These are phyloP conservation scores for Orcinus orca DNA, from an alignment of 2,113 vertebrate species.

Conservation along the genomic window DNA sequence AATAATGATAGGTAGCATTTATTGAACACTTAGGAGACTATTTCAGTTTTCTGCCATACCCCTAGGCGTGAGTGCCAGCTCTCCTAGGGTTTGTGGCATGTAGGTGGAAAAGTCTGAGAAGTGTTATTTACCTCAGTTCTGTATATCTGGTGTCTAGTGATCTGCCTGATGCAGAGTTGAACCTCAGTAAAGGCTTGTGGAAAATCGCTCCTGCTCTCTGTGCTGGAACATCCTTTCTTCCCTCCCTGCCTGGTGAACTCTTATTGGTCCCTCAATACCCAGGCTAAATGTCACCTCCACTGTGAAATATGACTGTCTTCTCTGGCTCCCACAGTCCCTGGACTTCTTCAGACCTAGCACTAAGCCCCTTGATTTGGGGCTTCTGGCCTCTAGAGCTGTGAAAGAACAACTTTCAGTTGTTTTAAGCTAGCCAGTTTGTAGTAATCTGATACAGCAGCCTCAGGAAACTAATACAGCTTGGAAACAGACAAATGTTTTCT, in stretches of 20 bases:
- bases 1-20: neutral
- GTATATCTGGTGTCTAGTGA: neutral
- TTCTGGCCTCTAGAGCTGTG: neutral
- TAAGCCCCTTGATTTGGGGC: neutral
- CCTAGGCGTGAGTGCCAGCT: neutral
- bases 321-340: neutral
- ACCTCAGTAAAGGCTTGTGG: neutral
- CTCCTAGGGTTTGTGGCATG: neutral
- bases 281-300: neutral
- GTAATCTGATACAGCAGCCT: neutral
- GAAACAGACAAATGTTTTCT: slow-evolving; percentile 21
- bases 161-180: neutral
- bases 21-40: neutral
- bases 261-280: neutral
- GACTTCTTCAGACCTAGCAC: neutral
- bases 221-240: neutral
- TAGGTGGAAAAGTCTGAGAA: neutral
- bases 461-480: neutral
- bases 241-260: neutral
- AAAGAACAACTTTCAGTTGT: neutral
- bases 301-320: neutral
- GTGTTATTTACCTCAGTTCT: neutral
- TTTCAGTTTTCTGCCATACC: neutral
- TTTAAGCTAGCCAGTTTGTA: neutral
- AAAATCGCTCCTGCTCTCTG: neutral